These are phyloP conservation scores for Emberiza fucata DNA, from an alignment of 2,113 vertebrate genomes.

Conservation along the genomic window DNA sequence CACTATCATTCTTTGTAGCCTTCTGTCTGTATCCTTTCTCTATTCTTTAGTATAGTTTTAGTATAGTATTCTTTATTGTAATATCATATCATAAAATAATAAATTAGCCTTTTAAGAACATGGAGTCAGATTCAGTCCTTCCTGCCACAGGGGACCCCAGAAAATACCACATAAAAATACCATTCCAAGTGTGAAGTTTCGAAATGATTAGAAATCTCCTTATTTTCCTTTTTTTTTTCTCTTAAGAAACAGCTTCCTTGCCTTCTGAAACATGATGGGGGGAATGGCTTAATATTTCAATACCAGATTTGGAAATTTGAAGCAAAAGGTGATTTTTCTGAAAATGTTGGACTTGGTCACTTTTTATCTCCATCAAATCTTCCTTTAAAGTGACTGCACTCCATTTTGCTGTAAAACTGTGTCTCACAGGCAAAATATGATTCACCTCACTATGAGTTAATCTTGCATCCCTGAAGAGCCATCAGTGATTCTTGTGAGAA, in stretches of 20 bases:
- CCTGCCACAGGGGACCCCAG: no score
- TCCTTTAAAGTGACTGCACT: not conserved
- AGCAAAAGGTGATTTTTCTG: not conserved
- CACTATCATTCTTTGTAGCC: no score
- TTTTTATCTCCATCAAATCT: not conserved
- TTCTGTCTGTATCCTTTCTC: no score
- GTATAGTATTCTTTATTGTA: no score
- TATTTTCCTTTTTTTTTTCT: not conserved
- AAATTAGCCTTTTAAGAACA: no score
- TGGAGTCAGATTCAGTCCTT: no score
- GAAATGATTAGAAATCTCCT: not conserved
- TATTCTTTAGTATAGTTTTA: no score
- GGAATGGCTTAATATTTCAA: not conserved
- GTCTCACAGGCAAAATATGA: not conserved
- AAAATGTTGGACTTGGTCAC: not conserved
- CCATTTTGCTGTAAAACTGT: not conserved
- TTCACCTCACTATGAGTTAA: not conserved
- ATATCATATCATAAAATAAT: no score
- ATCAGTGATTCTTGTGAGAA: not conserved
- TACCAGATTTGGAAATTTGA: not conserved
- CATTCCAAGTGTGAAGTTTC: not conserved
- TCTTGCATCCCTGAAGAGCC: not conserved
- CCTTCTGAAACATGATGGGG: not conserved
- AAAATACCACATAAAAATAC: not conserved
- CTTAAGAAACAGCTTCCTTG: not conserved